Base-by-base conservation (phyloP, 2,888 invertebrate genomes). In the Azorinus chamasolen region DNA sequence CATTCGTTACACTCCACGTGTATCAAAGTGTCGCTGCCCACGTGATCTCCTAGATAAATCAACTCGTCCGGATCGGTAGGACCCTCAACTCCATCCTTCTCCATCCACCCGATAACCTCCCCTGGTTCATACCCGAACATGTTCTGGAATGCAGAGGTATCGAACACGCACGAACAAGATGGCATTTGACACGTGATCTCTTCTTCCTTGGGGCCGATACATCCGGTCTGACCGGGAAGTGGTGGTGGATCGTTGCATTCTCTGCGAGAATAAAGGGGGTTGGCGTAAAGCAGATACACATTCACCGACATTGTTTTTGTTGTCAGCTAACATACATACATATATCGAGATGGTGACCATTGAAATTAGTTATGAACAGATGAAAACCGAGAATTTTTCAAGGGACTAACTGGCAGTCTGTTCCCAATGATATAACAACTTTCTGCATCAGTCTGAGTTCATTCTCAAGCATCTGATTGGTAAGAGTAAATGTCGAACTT, bases 1-100 rank as follows among this genome's bases (percentile, higher is more conserved):
- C 71, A 71, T 41, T 63, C 55, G 37, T 71, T 71, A 37, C 71
- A 71, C 3, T 63, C 61, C 10, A 71, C 71, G 24, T 63, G 54
- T 5, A 71, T 61, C 18, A 63, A 43, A 4, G 51, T 57, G 20
- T 63, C 58, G 14, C 50, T 57, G 6, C 43, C 57, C 3, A 71
- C 71, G 32, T 45, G 39, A 22, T 71, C 71, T 50, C 71, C 71
- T 3, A 71, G 37, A 48, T 63, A 32, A n/a, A 71, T 63, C 18
- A 57, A 48, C 46, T 71, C 71, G 1, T 39, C 50, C 16, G 55
- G 57, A 27, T 37, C 46, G 1, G 71, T 71, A 16, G 71, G 63
- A 5, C 71, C 71, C 2, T 48, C 22, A 8, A 63, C 27, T 16
- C 71, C 71, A 24, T 71, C 71, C 41, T 71, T 71, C 58, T 71